A percentile compares a stretch with the other conserved stretches of the same genome.
phyloP scores from a whole-genome alignment of 2,888 invertebrate genomes.

The Phorcus lineatus region DNA sequence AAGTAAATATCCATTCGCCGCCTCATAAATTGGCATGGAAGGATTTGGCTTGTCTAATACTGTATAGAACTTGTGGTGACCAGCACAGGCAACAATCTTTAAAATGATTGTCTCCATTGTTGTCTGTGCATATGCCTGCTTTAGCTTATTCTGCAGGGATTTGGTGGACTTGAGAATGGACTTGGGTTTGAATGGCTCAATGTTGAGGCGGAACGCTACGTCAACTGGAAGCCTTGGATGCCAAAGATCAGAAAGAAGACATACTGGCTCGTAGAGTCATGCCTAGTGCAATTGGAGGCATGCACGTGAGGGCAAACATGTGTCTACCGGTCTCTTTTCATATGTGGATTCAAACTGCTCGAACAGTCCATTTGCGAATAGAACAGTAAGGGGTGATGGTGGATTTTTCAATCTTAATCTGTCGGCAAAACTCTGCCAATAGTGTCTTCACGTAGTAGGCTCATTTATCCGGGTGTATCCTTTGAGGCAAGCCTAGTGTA shows the following conservation, averaged over 20 bases:
- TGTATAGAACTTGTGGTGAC: no score
- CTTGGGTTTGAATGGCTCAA: not conserved
- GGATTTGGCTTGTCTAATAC: no score
- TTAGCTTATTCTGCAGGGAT: not conserved
- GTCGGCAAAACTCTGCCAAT: slow-evolving; percentile 32
- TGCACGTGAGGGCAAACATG: no score
- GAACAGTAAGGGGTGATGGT: slow-evolving; percentile 42
- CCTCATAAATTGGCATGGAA: no score
- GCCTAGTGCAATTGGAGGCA: no score
- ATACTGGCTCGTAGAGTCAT: no score
- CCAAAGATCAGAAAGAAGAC: no score
- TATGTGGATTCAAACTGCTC: slow-evolving; percentile 30
- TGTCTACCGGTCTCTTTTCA: slow-evolving; percentile 40
- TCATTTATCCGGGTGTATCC: slow-evolving; percentile 39
- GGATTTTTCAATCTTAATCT: slow-evolving; percentile 32
- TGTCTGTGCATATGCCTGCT: slow-evolving; percentile 17
- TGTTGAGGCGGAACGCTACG: slow-evolving; percentile 25
- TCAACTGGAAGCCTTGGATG: slow-evolving; percentile 40
- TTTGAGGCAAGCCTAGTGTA: slow-evolving; percentile 38
- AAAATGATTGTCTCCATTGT: no score
- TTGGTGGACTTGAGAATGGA: not conserved
- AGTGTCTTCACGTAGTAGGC: slow-evolving; percentile 33
- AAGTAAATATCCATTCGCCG: no score
- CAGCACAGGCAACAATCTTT: no score
- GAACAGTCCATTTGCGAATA: slow-evolving; percentile 37